Conservation (phyloP, 2,888 invertebrate species). For the Luperina testacea region DNA sequence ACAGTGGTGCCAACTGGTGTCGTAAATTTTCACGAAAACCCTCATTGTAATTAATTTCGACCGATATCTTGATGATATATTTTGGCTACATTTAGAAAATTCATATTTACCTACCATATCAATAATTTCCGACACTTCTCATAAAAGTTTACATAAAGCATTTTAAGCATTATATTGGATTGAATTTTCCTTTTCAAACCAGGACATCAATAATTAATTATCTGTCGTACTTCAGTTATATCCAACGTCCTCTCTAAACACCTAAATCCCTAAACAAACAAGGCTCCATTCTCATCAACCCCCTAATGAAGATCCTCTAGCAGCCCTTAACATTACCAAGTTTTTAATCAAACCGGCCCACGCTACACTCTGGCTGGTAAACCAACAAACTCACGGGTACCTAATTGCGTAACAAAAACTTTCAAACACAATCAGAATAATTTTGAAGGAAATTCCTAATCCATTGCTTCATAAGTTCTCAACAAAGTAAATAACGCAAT, state of each 20-base stretch:
- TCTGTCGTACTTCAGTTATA: neutral
- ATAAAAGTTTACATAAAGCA: neutral
- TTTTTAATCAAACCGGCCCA: slow-evolving; percentile 28
- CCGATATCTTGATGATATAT: rapidly evolving
- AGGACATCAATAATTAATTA: slow-evolving; percentile 8
- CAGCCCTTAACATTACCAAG: slow-evolving; percentile 7
- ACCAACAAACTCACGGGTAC: slow-evolving; percentile 32
- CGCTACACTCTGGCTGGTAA: slow-evolving; percentile 4
- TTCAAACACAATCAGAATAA: neutral
- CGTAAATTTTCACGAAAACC: too few relatives aligned
- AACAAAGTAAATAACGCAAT: neutral
- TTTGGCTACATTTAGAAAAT: neutral
- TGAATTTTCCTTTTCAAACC: neutral
- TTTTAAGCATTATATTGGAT: neutral
- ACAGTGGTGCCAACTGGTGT: too few relatives aligned
- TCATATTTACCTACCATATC: neutral
- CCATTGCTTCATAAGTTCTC: neutral
- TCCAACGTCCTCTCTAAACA: neutral
- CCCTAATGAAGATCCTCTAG: neutral
- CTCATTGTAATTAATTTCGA: neutral
- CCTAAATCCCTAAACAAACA: slow-evolving; percentile 14
- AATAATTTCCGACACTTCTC: neutral
- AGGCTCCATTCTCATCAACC: neutral
- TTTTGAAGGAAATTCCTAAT: neutral
- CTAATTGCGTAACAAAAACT: neutral